Conservation (phyloP, 2,113 vertebrate species). For the Marmota monax region DNA sequence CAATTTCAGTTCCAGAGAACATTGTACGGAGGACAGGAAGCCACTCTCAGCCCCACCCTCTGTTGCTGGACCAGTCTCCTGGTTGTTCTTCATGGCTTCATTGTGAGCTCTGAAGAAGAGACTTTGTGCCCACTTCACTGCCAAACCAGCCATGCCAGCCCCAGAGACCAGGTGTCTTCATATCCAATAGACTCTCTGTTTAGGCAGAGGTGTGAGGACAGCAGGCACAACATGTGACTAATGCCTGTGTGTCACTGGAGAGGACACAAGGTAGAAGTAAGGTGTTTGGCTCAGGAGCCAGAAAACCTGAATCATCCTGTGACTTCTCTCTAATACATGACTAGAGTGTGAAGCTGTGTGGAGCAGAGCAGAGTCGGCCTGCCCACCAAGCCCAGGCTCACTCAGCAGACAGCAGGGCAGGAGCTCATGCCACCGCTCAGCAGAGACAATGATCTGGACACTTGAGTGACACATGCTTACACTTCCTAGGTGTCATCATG, state of each 20-base stretch:
- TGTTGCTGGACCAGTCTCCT: not conserved
- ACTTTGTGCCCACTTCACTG: not conserved
- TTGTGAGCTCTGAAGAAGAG: not conserved
- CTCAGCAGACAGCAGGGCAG: not conserved
- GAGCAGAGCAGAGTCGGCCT: not conserved
- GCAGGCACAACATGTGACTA: not conserved
- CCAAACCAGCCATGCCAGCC: not conserved
- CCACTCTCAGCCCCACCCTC: not conserved
- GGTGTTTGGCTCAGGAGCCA: not conserved
- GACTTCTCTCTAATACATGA: not conserved
- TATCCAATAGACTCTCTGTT: not conserved
- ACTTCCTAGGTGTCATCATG: not conserved
- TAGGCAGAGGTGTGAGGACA: not conserved
- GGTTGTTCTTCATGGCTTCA: not conserved
- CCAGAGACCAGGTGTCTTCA: not conserved
- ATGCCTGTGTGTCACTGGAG: not conserved
- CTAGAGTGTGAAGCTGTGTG: not conserved
- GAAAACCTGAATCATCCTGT: fast-evolving
- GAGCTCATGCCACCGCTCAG: no score
- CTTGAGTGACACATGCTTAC: not conserved
- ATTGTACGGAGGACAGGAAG: not conserved
- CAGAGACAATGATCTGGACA: not conserved
- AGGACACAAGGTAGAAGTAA: not conserved
- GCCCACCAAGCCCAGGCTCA: not conserved
- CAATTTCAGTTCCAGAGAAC: not conserved